A percentile compares a stretch with the other conserved stretches of the same genome.
Evolutionary conservation across 2,888 invertebrate genomes (phyloP).

Genomic region (Melipona beecheii): DNA sequence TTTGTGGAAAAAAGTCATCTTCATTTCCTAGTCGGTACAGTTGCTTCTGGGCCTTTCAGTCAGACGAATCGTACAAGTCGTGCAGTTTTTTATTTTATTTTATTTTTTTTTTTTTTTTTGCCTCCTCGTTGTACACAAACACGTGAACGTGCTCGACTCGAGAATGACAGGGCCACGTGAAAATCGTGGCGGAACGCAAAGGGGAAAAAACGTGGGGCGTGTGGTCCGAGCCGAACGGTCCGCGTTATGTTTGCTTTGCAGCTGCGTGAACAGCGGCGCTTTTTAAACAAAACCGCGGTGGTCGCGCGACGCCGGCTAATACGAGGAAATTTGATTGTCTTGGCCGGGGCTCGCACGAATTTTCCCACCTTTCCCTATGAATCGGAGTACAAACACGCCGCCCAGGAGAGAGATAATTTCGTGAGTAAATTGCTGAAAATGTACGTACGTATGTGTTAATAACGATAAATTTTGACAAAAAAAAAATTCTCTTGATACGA

Average conservation of each 20-base stretch:
- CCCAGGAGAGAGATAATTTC: neutral
- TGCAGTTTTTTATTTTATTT: too few species aligned
- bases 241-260: slow-evolving; percentile 10
- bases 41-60: too few species aligned
- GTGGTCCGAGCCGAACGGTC: neutral
- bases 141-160: neutral
- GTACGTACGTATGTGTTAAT: too few species aligned
- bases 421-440: neutral
- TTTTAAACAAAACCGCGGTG: slow-evolving; percentile 22
- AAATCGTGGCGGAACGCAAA: neutral
- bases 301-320: neutral
- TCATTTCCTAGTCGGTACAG: too few species aligned
- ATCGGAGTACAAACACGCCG: neutral
- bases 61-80: too few species aligned
- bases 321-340: slow-evolving; percentile 23
- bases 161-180: neutral
- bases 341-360: neutral
- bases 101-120: neutral
- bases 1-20: too few species aligned
- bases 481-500: too few species aligned
- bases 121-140: neutral
- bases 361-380: slow-evolving; percentile 1
- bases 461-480: neutral
- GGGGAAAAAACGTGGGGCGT: neutral
- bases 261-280: slow-evolving; percentile 2